phyloP scores from a whole-genome alignment of 2,888 invertebrate species.

The Pediacus dermestoides region DNA sequence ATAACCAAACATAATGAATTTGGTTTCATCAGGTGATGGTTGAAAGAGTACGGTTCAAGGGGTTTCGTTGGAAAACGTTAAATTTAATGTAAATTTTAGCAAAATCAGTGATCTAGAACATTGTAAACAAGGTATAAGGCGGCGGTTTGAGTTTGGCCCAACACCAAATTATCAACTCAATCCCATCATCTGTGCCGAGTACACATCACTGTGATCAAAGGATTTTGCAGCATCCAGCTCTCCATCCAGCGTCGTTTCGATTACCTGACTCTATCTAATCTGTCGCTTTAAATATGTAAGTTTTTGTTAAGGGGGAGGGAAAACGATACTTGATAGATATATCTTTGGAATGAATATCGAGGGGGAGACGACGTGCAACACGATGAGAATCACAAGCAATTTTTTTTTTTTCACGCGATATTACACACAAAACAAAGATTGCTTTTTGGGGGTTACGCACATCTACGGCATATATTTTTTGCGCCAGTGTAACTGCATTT shows the following conservation, averaged over 20 bases:
- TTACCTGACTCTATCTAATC: slow-evolving; percentile 41
- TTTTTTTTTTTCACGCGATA: too few relatives aligned
- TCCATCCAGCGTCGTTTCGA: slow-evolving; percentile 40
- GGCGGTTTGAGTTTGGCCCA: slow-evolving; percentile 38
- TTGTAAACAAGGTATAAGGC: slow-evolving; percentile 44
- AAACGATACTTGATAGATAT: too few relatives aligned
- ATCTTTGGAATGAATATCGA: too few relatives aligned
- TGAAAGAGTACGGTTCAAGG: slow-evolving; percentile 21
- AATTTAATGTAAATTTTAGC: slow-evolving; percentile 40
- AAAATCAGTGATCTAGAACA: slow-evolving; percentile 45
- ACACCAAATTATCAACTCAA: slow-evolving; percentile 46
- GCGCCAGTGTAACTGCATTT: too few relatives aligned
- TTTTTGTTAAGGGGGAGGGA: slow-evolving; percentile 18
- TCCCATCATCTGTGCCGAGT: slow-evolving; percentile 45
- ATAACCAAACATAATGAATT: slow-evolving; percentile 22
- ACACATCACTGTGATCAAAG: slow-evolving; percentile 46
- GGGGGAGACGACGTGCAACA: too few relatives aligned
- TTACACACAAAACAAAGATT: too few relatives aligned
- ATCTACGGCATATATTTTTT: too few relatives aligned
- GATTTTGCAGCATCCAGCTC: slow-evolving; percentile 20
- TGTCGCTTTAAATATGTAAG: slow-evolving; percentile 38
- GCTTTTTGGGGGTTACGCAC: too few relatives aligned
- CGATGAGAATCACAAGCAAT: too few relatives aligned
- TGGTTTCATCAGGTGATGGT: slow-evolving; percentile 2
- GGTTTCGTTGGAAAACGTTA: slow-evolving; percentile 21